Conservation (phyloP, 2,113 vertebrate species). For the Neomonachus schauinslandi region DNA sequence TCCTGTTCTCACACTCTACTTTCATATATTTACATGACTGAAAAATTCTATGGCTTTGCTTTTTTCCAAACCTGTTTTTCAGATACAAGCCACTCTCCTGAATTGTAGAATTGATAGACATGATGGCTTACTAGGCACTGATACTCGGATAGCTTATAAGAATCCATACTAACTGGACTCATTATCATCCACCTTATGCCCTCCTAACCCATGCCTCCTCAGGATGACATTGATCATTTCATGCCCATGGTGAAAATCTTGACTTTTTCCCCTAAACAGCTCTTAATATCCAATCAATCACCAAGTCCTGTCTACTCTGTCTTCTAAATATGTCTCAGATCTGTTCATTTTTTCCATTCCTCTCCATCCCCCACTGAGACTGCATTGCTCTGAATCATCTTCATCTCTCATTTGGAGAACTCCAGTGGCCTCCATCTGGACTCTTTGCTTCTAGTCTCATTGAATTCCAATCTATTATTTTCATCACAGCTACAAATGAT, state of each 20-base stretch:
- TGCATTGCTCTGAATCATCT: neutral
- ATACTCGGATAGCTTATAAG: neutral
- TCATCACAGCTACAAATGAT: neutral
- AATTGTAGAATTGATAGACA: neutral
- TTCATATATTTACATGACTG: neutral
- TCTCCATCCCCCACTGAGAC: neutral
- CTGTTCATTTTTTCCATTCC: neutral
- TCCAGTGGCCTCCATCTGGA: neutral
- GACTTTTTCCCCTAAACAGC: neutral
- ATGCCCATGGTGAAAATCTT: neutral
- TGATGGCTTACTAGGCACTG: neutral
- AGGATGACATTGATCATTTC: neutral
- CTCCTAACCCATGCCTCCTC: neutral
- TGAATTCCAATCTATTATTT: constrained; percentile 13
- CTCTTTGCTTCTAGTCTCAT: neutral
- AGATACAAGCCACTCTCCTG: neutral
- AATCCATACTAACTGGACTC: neutral
- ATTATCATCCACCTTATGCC: neutral
- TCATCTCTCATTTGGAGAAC: neutral
- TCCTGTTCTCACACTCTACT: neutral
- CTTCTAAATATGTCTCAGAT: neutral
- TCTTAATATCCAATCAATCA: neutral
- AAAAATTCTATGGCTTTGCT: neutral
- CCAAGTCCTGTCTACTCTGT: neutral
- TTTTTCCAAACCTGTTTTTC: constrained; percentile 19